Base-by-base conservation (phyloP, 2,113 vertebrate genomes). In the Aleadryas rufinucha region DNA sequence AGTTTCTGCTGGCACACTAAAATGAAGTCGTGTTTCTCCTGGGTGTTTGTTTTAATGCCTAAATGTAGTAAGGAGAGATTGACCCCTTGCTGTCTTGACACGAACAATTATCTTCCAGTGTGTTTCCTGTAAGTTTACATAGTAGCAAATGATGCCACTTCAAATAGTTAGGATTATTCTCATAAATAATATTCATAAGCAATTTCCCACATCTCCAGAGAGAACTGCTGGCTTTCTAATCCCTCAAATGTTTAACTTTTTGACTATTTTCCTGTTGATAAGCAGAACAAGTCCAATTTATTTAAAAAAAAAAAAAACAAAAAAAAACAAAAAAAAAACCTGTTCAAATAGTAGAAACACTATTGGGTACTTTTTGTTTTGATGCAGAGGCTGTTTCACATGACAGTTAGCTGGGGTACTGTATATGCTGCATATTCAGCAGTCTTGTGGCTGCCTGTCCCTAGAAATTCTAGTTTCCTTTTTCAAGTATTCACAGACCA, bases 221-320 rank as follows among this genome's bases (percentile, higher is more conserved):
- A 82, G 49, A 79, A 16, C 20, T 31, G 17, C 33, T 83, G 54
- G 10, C 24, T 78, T 66, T 87, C 81, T 63, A 57, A 37, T 66
- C 21, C 37, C 19, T 49, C 33, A 30, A 33, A 16, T 44, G 15
- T 83, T 90, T 37, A 78, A 65, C 16, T 76, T 84, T 72, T 71
- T 78, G 26, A 45, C 31, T 71, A 3, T 68, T 68, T 90, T 69
- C 13, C 26, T 41, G 39, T 84, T 37, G 70, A 17, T 72, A 66
- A 76, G 42, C 65, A 72, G n/a, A 75, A 72, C 17, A 53, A 65
- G 18, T 85, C 24, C 2, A 33, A 35, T 12, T 17, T 30, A 27
- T 7, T 7, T 1, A 1, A 19, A 54, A 54, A 64, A 27, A 30
- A n/a, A n/a, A n/a, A n/a, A n/a, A n/a, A n/a, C n/a, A n/a, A n/a